Evolutionary conservation across 2,113 vertebrate genomes (phyloP).

Genomic region (Gnathonemus longibarbis): DNA sequence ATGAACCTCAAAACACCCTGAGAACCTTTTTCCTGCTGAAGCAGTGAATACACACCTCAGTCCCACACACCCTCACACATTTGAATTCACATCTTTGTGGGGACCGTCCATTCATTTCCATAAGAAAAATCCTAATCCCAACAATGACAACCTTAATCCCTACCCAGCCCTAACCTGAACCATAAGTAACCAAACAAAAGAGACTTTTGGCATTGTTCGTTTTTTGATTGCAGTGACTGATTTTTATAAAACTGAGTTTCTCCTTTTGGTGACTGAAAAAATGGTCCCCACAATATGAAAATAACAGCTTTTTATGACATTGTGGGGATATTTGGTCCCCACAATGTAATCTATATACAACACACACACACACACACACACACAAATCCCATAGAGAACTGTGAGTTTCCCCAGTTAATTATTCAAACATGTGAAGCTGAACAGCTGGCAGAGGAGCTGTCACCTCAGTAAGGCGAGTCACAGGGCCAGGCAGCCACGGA

Average conservation of each 20-base stretch:
- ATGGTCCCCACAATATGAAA: neutral
- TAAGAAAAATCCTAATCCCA: neutral
- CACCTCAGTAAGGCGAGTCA: neutral
- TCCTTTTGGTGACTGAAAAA: neutral
- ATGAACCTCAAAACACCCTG: neutral
- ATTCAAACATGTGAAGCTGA: constrained; percentile 13
- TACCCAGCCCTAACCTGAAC: neutral
- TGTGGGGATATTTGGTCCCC: neutral
- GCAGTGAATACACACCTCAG: neutral
- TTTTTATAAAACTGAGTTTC: neutral
- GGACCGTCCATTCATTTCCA: neutral
- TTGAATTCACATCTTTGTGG: neutral
- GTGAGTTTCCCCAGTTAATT: neutral
- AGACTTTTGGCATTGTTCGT: neutral
- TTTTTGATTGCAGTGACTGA: neutral
- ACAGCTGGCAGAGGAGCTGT: neutral
- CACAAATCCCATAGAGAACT: neutral
- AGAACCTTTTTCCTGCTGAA: neutral
- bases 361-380: neutral
- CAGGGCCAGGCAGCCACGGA: neutral
- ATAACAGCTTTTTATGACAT: neutral
- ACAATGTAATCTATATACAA: neutral
- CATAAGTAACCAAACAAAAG: neutral
- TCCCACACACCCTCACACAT: neutral
- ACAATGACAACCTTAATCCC: neutral